phyloP scores from a whole-genome alignment of 1,140 invertebrate species.

The Whitmania pigra region DNA sequence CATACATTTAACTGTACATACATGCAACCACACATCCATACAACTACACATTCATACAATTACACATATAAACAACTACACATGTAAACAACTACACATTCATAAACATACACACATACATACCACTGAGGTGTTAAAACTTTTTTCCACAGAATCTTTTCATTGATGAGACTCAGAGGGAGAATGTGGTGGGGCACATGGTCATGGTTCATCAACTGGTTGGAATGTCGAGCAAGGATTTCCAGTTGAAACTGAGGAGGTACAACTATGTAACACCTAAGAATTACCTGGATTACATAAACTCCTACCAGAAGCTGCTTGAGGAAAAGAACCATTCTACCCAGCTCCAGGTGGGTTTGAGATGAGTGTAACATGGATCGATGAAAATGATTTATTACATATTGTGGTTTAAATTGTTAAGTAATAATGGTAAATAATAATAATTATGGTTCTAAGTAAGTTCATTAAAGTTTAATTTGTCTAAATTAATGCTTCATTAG shows the following conservation, averaged over 20 bases:
- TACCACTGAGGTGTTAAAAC: neutral
- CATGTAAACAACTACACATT: too few relatives aligned
- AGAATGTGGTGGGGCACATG: slow-evolving; percentile 62
- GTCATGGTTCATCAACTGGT: slow-evolving; percentile 67
- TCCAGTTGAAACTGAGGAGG: slow-evolving; percentile 55
- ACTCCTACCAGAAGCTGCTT: slow-evolving; percentile 59
- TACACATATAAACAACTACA: too few relatives aligned
- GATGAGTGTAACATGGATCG: neutral
- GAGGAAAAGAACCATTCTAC: slow-evolving; percentile 57
- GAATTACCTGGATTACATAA: slow-evolving; percentile 73
- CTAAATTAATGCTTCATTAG: too few relatives aligned
- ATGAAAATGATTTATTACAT: neutral
- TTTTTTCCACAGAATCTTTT: slow-evolving; percentile 35
- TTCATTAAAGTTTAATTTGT: too few relatives aligned
- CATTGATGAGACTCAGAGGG: slow-evolving; percentile 54
- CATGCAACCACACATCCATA: too few relatives aligned
- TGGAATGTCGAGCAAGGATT: slow-evolving; percentile 57
- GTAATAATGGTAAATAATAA: neutral
- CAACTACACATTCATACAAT: too few relatives aligned
- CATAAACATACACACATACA: neutral
- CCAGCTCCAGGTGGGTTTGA: slow-evolving; percentile 46
- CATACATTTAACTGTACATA: too few relatives aligned
- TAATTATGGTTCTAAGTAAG: too few relatives aligned
- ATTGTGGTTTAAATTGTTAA: neutral
- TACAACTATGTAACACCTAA: slow-evolving; percentile 77